Base-by-base conservation (phyloP, 1,140 invertebrate genomes). In the Ceratosolen solmsi region DNA sequence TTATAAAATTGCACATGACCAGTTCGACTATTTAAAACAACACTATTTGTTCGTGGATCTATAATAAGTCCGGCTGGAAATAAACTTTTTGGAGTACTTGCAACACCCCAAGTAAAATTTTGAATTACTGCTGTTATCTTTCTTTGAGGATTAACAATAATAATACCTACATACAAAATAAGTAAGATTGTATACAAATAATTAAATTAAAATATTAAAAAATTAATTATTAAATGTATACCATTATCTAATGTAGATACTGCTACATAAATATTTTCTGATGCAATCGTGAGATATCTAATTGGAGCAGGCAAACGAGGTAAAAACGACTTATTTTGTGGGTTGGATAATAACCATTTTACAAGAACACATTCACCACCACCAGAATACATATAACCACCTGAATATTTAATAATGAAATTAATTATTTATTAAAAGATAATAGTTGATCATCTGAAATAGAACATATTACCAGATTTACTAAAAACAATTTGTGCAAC, bases 1-100 rank as follows among this genome's bases (percentile, higher is more conserved):
- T 94, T 94, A 88, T 94, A 97, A 92, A 97, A 97, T 89, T 98
- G 96, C 58, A 97, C 89, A 86, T 96, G 94, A 36, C 96, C 96
- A 0, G 94, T 92, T 84, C 94, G 93, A 54, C 96, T 96, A 91
- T 97, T 97, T 63, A 96, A 90, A 13, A 97, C 93, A 22, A 97
- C 87, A 58, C 94, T 92, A 82, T 94, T 92, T 0, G 94, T 94
- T 75, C 93, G 92, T 0, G 94, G 94, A 91, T 97, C 96, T 83
- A 94, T 92, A 9, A 91, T 88, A 33, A 97, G 88, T 0, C 95
- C 96, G 80, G 94, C 92, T 58, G 94, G 93, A 84, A 94, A 94
- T n/a, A 92, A 85, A 84, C 90, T 87, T 84, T 89, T 84, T 46
- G 91, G 89, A 54, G 89, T 90, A 25, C 89, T 88, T 27, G 90